Conservation (phyloP, 1,140 invertebrate species). For the Drosophila nigromelanica region DNA sequence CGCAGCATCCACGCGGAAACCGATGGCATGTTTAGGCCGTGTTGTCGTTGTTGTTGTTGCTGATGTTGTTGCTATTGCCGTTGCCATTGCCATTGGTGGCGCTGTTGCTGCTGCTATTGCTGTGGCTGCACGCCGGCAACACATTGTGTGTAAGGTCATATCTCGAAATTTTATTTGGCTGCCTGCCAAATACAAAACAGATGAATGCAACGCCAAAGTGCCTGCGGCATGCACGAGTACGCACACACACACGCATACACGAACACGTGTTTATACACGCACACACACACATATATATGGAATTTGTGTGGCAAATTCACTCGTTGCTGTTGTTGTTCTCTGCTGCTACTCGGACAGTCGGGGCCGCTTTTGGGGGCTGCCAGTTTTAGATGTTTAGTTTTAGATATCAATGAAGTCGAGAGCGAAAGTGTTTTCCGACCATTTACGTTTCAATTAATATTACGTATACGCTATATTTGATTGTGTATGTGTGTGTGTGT, state of each 20-base stretch:
- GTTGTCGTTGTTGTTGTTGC: constrained; percentile 23
- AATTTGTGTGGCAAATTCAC: constrained; percentile 60
- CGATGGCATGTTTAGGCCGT: constrained; percentile 66
- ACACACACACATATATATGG: constrained; percentile 13
- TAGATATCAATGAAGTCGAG: constrained; percentile 78
- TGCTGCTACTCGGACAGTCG: constrained; percentile 2
- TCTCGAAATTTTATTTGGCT: constrained; percentile 79
- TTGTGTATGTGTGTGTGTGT: constrained; percentile 12
- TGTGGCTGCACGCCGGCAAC: constrained; percentile 40
- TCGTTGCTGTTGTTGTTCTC: constrained; percentile 26
- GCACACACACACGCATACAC: constrained; percentile 16
- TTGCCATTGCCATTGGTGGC: constrained; percentile 22
- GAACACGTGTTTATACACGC: constrained; percentile 6
- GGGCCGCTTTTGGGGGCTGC: constrained; percentile 62
- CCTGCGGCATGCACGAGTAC: constrained; percentile 49
- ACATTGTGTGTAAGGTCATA: constrained; percentile 74
- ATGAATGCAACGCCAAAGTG: constrained; percentile 61
- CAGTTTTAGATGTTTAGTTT: constrained; percentile 77
- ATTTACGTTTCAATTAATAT: constrained; percentile 70
- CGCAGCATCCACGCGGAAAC: constrained; percentile 74
- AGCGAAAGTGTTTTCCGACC: constrained; percentile 72
- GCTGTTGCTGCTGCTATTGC: constrained; percentile 13
- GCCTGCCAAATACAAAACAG: constrained; percentile 72
- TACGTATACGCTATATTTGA: constrained; percentile 61
- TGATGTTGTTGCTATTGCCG: background rate